Evolutionary conservation across 2,888 invertebrate species (phyloP), one percentile per base, ranked within the genome.

Genomic region (Halictus ligatus): DNA sequence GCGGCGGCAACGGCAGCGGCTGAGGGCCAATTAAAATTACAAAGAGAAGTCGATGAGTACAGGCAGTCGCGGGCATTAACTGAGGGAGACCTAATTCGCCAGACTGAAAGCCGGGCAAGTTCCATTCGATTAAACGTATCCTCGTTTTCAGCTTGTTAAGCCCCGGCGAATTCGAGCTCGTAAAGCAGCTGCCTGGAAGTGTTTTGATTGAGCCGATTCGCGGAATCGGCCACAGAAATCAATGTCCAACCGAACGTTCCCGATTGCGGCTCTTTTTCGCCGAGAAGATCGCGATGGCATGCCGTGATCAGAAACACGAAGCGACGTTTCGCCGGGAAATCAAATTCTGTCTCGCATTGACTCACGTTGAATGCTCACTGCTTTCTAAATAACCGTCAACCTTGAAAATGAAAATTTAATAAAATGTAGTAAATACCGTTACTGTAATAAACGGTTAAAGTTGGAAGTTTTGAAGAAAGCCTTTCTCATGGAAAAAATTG

Each of bases 11-110:
- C 72, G 74, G 43, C 69, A 21, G 7, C 25, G 77, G 83, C 83
- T 58, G 78, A 83, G 86, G 80, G 81, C 89, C 84, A 89, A 90
- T 91, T 90, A 90, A 90, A 86, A 90, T 91, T 84, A 84, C 90
- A 91, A 91, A 91, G 89, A 91, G 90, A 50, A 85, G 69, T 82
- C 83, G 85, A 87, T 79, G 83, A 84, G 84, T 84, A 80, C 79
- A 77, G 76, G 74, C 73, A 67, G 78, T 80, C 81, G 81, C 78
- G 71, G 60, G 84, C 85, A 83, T 90, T 84, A 85, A 81, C 87
- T 69, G 54, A 77, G 75, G 58, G 69, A 67, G 74, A 87, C 69
- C 81, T 86, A 77, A 90, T 83, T 85, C 85, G 78, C 64, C 76
- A 35, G 71, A 21, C 75, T 40, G 75, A 80, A 81, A 78, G 58